Evolutionary conservation across 2,888 invertebrate genomes (phyloP).

Genomic region (Nymphalis urticae): DNA sequence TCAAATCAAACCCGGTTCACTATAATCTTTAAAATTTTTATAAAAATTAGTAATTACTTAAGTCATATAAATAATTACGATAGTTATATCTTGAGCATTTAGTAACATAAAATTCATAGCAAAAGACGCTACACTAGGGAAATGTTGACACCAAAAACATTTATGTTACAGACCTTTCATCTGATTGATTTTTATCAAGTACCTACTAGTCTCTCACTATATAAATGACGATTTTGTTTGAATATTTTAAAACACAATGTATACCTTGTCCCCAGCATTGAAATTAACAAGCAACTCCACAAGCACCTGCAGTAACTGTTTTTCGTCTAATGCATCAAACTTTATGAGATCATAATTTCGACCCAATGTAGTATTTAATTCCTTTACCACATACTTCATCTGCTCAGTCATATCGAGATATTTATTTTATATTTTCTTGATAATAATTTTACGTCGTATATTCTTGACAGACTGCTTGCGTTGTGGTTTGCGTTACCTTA

Average conservation of each 20-base stretch:
- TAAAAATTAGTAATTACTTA: too few species aligned
- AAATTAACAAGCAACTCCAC: conserved; percentile 88
- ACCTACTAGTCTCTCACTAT: too few species aligned
- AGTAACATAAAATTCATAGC: too few species aligned
- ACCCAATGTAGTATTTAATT: conserved; percentile 86
- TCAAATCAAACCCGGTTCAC: too few species aligned
- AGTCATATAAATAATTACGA: too few species aligned
- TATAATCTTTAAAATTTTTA: too few species aligned
- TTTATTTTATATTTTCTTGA: conserved; percentile 2
- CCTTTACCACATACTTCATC: conserved; percentile 86
- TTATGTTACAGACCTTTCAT: too few species aligned
- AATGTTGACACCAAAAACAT: too few species aligned
- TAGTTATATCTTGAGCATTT: too few species aligned
- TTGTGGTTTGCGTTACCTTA: conserved; percentile 8
- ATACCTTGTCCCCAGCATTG: conserved; percentile 84
- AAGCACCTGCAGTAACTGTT: conserved; percentile 88
- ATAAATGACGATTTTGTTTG: too few species aligned
- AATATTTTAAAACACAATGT: not conserved
- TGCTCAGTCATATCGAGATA: conserved; percentile 82
- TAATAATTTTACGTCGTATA: not conserved
- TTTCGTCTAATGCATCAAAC: conserved; percentile 89
- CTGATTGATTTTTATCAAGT: too few species aligned
- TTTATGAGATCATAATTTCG: conserved; percentile 91
- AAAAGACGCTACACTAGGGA: too few species aligned
- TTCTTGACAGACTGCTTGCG: conserved; percentile 2